These are phyloP conservation scores for Tanytarsus gracilentus DNA, from an alignment of 2,888 invertebrate species.

Conservation along the genomic window DNA sequence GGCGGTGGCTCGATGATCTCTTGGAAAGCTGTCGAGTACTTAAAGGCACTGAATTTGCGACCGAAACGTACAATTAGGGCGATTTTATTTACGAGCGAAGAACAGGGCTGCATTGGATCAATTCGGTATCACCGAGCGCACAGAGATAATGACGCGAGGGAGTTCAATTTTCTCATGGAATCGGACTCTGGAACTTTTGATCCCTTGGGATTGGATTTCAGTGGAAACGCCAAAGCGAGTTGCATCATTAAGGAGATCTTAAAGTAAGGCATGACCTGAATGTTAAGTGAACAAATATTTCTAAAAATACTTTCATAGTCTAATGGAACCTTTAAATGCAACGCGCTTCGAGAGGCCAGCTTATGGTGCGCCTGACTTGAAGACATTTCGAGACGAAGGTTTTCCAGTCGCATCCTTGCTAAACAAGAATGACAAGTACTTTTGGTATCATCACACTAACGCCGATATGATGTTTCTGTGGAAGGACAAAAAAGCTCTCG, in stretches of 20 bases:
- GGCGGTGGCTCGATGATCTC: conserved; percentile 73
- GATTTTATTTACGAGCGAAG: conserved; percentile 76
- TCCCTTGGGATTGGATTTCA: conserved; percentile 59
- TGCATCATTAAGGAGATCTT: conserved; percentile 62
- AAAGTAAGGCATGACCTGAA: conserved; percentile 42
- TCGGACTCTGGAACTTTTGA: conserved; percentile 74
- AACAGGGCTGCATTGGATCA: conserved; percentile 61
- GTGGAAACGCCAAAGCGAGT: conserved; percentile 50
- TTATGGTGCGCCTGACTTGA: conserved; percentile 63
- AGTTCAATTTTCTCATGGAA: conserved; percentile 70
- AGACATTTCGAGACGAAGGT: conserved; percentile 52
- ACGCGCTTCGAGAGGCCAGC: conserved; percentile 47
- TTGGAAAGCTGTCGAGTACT: conserved; percentile 60
- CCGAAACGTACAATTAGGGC: conserved; percentile 64
- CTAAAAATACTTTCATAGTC: conserved; percentile 37
- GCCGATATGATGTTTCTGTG: conserved; percentile 73
- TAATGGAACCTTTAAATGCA: conserved; percentile 59
- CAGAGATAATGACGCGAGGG: conserved; percentile 41
- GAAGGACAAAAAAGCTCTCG: conserved; percentile 53
- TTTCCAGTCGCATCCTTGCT: conserved; percentile 62
- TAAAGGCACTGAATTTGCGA: conserved; percentile 53
- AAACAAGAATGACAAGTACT: conserved; percentile 60
- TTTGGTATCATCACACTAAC: conserved; percentile 65
- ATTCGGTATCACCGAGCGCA: conserved; percentile 50
- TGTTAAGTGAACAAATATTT: no score